A percentile compares a stretch with the other conserved stretches of the same genome.
Conservation (phyloP, 64 coral and sea anemone species). For the Catalaphyllia jardinei region DNA sequence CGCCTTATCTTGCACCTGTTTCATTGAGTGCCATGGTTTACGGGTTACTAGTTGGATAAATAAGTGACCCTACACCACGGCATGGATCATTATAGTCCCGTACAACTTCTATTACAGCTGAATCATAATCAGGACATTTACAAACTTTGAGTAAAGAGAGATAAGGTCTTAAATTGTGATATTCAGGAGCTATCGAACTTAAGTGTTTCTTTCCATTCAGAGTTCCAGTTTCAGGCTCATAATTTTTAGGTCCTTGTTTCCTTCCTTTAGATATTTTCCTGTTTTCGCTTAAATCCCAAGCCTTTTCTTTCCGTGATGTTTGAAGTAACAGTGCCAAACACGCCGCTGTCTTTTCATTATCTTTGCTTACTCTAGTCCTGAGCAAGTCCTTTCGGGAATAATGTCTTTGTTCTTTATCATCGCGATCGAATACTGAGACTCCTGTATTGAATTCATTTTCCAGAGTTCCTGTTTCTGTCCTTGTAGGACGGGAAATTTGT, state of each 20-base stretch:
- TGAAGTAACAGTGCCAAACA: not conserved
- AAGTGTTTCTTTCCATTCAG: not conserved
- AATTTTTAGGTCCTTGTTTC: not conserved
- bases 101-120: constrained; percentile 37
- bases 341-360: too few relatives aligned
- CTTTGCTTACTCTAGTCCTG: not conserved
- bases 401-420: not conserved
- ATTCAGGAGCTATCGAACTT: not conserved
- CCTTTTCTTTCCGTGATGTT: not conserved
- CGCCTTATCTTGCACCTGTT: too few relatives aligned
- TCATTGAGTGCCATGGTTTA: too few relatives aligned
- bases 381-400: not conserved
- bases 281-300: not conserved
- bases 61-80: not conserved
- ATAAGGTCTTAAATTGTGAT: constrained; percentile 11
- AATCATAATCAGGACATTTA: constrained; percentile 39
- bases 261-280: not conserved
- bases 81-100: constrained; percentile 53
- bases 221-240: not conserved
- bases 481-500: not conserved
- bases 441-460: not conserved
- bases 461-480: not conserved
- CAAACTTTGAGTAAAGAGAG: not conserved
- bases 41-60: not conserved
- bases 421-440: not conserved